Evolutionary conservation across 2,888 invertebrate genomes (phyloP).

Genomic region (Caprella mutica): DNA sequence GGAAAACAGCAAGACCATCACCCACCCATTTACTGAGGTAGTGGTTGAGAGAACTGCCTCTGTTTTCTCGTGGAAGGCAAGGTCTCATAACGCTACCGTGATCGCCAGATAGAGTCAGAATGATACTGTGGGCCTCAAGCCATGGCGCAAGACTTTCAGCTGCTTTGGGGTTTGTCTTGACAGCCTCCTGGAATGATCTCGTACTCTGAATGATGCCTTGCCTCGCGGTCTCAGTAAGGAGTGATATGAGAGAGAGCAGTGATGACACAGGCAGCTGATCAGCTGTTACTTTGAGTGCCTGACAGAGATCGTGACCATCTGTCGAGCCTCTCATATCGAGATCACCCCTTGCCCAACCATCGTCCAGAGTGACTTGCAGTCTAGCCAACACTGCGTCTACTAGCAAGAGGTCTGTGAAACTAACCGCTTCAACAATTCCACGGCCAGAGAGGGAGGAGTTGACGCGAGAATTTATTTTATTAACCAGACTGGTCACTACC

Average conservation of each 20-base stretch:
- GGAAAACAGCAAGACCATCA: slow-evolving; percentile 48
- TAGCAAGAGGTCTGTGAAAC: slow-evolving; percentile 59
- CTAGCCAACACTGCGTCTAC: slow-evolving; percentile 65
- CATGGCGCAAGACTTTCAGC: slow-evolving; percentile 33
- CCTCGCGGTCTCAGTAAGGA: slow-evolving; percentile 51
- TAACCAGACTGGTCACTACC: slow-evolving; percentile 23
- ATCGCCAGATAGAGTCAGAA: slow-evolving; percentile 42
- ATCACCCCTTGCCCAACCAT: slow-evolving; percentile 41
- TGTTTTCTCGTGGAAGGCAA: slow-evolving; percentile 45
- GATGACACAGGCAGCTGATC: slow-evolving; percentile 46
- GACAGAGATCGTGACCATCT: slow-evolving; percentile 35
- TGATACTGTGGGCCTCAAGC: slow-evolving; percentile 41
- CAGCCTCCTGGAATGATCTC: slow-evolving; percentile 39
- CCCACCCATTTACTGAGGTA: slow-evolving; percentile 54
- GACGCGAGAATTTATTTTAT: slow-evolving; percentile 13
- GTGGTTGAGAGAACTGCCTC: slow-evolving; percentile 49
- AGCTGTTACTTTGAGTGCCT: slow-evolving; percentile 32
- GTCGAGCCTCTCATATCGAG: slow-evolving; percentile 39
- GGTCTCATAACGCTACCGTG: slow-evolving; percentile 24
- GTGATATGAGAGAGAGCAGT: slow-evolving; percentile 53
- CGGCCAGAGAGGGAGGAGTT: background rate
- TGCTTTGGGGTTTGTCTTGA: background rate
- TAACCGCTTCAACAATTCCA: slow-evolving; percentile 46
- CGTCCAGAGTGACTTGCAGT: slow-evolving; percentile 51
- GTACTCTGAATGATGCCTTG: slow-evolving; percentile 40